Conservation (phyloP, 92 coral and sea anemone species). For the Porites evermanni region DNA sequence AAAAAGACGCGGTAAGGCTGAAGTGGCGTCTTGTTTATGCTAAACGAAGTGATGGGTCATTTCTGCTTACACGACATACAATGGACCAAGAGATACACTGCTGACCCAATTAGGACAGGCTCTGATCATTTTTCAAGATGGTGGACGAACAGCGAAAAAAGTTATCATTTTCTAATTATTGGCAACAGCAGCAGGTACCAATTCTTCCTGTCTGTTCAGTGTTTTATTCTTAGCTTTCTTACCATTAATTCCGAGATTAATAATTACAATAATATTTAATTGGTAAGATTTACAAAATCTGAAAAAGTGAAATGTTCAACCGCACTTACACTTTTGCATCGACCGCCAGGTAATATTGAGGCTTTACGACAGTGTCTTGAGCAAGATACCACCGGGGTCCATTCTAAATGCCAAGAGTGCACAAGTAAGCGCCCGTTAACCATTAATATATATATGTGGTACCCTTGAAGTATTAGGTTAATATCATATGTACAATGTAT, state of each 20-base stretch:
- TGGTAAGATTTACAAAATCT: no score
- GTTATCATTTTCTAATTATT: slow-evolving; percentile 41
- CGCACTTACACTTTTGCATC: no score
- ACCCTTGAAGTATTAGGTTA: no score
- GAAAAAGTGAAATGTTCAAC: no score
- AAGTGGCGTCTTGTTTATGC: slow-evolving; percentile 61
- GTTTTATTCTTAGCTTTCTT: not conserved
- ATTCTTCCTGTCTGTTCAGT: not conserved
- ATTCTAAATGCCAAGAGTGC: slow-evolving; percentile 34
- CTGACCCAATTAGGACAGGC: slow-evolving; percentile 25
- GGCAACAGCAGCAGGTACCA: slow-evolving; percentile 68
- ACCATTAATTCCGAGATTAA: not conserved
- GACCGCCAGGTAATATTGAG: slow-evolving; percentile 46
- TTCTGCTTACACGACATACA: not conserved
- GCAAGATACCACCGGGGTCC: slow-evolving; percentile 35
- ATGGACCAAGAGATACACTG: not conserved
- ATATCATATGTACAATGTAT: no score
- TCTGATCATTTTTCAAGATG: slow-evolving; percentile 52
- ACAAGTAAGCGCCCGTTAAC: slow-evolving; percentile 26
- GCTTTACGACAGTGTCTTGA: slow-evolving; percentile 39
- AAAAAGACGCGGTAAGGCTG: slow-evolving; percentile 39
- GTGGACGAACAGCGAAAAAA: slow-evolving; percentile 68
- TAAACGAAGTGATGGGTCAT: slow-evolving; percentile 10
- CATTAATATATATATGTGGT: no score
- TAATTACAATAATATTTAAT: no score